Percentiles rank a stretch among this genome's conserved stretches.
These are phyloP conservation scores for Ischnura elegans DNA, from an alignment of 2,888 invertebrate species.

Conservation along the genomic window DNA sequence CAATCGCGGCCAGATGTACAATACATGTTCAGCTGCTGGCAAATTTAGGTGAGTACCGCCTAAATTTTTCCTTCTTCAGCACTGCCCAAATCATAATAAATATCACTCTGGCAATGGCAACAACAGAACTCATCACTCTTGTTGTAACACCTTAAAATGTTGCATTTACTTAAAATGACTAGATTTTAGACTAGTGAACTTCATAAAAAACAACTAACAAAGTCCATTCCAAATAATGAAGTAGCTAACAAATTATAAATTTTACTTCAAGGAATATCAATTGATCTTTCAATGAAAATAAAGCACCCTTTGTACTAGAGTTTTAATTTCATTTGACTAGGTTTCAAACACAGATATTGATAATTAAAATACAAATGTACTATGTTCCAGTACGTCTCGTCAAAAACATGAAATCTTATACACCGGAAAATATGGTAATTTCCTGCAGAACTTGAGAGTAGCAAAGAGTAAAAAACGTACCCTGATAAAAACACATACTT, in stretches of 20 bases:
- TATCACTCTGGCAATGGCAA: too few species aligned
- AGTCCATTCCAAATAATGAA: not conserved
- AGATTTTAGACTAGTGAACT: not conserved
- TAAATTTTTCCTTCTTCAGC: too few species aligned
- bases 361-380: not conserved
- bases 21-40: too few species aligned
- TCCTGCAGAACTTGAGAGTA: conserved; percentile 1
- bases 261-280: not conserved
- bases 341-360: too few species aligned
- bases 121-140: not conserved
- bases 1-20: too few species aligned
- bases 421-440: conserved; percentile 23
- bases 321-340: not conserved
- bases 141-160: not conserved
- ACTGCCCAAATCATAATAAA: too few species aligned
- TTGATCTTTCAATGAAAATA: not conserved
- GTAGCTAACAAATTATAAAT: not conserved
- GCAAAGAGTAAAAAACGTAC: conserved; percentile 60
- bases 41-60: too few species aligned
- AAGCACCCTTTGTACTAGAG: not conserved
- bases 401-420: conserved; percentile 21
- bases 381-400: not conserved
- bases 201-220: not conserved
- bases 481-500: conserved; percentile 58
- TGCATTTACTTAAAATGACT: not conserved